A percentile compares a stretch with the other conserved stretches of the same genome.
Evolutionary conservation across 2,888 invertebrate genomes (phyloP).

Genomic region (Hecatera dysodea): DNA sequence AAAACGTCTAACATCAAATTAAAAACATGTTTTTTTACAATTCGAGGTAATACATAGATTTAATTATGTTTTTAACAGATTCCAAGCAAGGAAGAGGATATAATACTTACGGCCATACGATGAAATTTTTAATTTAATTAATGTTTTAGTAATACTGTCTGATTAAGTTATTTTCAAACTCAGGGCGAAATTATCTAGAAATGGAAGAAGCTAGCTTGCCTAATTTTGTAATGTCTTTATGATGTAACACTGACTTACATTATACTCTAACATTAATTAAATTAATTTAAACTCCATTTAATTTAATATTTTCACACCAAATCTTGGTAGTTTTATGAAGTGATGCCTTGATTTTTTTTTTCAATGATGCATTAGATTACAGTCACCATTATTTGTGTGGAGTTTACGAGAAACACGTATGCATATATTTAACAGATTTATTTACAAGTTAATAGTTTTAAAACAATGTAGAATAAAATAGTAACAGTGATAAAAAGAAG

Average conservation of each 20-base stretch:
- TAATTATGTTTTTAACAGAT: constrained; percentile 29
- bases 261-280: constrained; percentile 60
- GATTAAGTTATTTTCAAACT: constrained; percentile 25
- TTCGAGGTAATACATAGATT: constrained; percentile 34
- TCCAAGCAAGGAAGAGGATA: constrained; percentile 28
- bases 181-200: constrained; percentile 24
- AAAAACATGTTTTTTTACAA: constrained; percentile 51
- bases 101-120: constrained; percentile 19
- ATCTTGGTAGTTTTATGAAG: constrained; percentile 8
- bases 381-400: not conserved
- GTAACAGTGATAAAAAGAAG: not conserved
- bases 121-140: constrained; percentile 52
- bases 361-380: not conserved
- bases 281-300: constrained; percentile 38
- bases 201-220: constrained; percentile 61
- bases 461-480: constrained; percentile 15
- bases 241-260: constrained; percentile 40
- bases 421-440: constrained; percentile 37
- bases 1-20: constrained; percentile 55
- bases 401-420: constrained; percentile 21
- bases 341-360: not conserved
- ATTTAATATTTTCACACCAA: constrained; percentile 1
- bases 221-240: constrained; percentile 39
- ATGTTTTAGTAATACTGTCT: constrained; percentile 53
- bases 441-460: constrained; percentile 46